phyloP scores from a whole-genome alignment of 2,888 invertebrate species.

The Chydorus sphaericus region DNA sequence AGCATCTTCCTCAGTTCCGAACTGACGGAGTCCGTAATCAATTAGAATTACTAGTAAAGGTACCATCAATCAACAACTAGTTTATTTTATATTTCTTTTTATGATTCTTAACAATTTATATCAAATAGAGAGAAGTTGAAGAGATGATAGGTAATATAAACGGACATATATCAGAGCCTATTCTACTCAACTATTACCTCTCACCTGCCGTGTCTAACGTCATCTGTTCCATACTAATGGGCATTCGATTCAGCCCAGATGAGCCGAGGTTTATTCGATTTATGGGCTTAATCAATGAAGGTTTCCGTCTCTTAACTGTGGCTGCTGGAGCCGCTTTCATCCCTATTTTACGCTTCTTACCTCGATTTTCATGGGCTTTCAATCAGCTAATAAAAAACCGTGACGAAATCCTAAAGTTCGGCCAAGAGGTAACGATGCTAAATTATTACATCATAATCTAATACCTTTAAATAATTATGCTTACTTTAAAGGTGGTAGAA shows the following conservation, averaged over 20 bases:
- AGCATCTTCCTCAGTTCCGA: conserved; percentile 67
- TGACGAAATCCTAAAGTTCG: no score
- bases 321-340: conserved; percentile 69
- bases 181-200: conserved; percentile 57
- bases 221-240: conserved; percentile 80
- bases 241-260: conserved; percentile 62
- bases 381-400: no score
- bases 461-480: no score
- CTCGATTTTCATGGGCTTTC: no score
- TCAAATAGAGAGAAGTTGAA: conserved; percentile 53
- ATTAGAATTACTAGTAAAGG: conserved; percentile 74
- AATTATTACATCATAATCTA: no score
- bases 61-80: no score
- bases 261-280: conserved; percentile 62
- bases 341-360: conserved; percentile 52
- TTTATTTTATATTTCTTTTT: no score
- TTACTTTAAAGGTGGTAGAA: no score
- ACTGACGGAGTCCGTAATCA: conserved; percentile 57
- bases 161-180: conserved; percentile 45
- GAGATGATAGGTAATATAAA: conserved; percentile 51
- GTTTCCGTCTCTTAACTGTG: conserved; percentile 71
- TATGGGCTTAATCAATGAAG: conserved; percentile 74
- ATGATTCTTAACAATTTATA: conserved; percentile 27
- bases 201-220: conserved; percentile 77
- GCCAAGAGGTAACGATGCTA: no score